Evolutionary conservation across 2,113 vertebrate species (phyloP), one percentile per base, ranked within the genome.

Genomic region (Laticauda laticaudata): DNA sequence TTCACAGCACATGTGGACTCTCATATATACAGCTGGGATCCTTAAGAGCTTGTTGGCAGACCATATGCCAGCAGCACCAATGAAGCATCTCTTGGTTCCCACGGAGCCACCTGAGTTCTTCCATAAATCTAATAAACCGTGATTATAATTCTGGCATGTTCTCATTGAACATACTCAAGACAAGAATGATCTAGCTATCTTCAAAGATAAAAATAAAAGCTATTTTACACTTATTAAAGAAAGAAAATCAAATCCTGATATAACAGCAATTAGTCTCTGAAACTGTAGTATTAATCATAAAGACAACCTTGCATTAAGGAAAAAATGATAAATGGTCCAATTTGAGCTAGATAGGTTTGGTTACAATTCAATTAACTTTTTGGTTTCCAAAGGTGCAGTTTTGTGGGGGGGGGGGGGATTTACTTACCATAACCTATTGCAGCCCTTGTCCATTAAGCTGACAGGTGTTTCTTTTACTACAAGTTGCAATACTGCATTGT

Each of bases 11-110:
- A 20, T 48, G 95, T 56, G 69, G 23, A 85, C 15, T 90, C 92
- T 21, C 6, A 8, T 87, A 69, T 64, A 5, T 93, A 94, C 57
- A 69, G 23, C 54, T 94, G 53, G 90, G 86, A 93, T 39, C 43
- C 51, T 39, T 3, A 48, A n/a, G 90, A 87, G 14, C 53, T 53
- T 53, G 29, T 48, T 90, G 45, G 75, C 75, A 54, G 21, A 55
- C 45, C 43, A 86, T 23, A 14, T 29, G 18, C 2, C 45, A 59
- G 34, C 23, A 20, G 3, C 55, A 55, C 45, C 92, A 93, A 61
- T 86, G 69, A 90, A 48, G 55, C 88, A 85, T 90, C 54, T 39
- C n/a, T 86, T 59, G 54, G 20, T 90, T 93, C 75, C 55, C 92
- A 90, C 29, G 1, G 55, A 93, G 88, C 45, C 69, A 93, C 61